phyloP scores from a whole-genome alignment of 2,888 invertebrate genomes.

The Hesperia comma region DNA sequence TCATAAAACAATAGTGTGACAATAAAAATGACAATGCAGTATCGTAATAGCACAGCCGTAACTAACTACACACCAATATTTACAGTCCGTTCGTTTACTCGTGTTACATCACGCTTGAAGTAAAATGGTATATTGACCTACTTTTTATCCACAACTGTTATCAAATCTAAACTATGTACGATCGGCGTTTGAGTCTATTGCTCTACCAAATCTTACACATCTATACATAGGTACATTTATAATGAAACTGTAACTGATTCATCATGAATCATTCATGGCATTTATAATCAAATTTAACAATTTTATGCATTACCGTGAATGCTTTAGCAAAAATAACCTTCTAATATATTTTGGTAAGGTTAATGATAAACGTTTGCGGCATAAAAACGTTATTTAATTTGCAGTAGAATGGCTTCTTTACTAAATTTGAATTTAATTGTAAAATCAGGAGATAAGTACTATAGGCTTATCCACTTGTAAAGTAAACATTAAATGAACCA shows the following conservation, averaged over 20 bases:
- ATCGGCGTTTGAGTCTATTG: slow-evolving; percentile 6
- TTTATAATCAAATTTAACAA: slow-evolving; percentile 40
- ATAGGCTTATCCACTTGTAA: too few relatives aligned
- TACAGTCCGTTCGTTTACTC: not conserved
- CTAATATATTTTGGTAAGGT: slow-evolving; percentile 16
- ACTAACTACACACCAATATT: not conserved
- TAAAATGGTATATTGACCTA: slow-evolving; percentile 24
- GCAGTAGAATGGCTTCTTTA: not conserved
- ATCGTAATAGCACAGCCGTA: not conserved
- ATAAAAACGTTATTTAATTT: slow-evolving; percentile 11
- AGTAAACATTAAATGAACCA: too few relatives aligned
- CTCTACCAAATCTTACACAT: not conserved
- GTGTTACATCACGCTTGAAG: not conserved
- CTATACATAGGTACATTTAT: too few relatives aligned
- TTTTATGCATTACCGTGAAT: slow-evolving; percentile 40
- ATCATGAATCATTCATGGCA: slow-evolving; percentile 34
- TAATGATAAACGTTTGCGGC: slow-evolving; percentile 28
- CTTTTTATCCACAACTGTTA: slow-evolving; percentile 25
- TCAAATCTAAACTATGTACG: slow-evolving; percentile 19
- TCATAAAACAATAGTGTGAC: too few relatives aligned
- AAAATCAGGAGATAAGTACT: too few relatives aligned
- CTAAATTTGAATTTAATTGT: slow-evolving; percentile 27
- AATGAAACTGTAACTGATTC: too few relatives aligned
- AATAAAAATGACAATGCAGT: not conserved
- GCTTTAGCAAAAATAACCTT: slow-evolving; percentile 28